A percentile compares a stretch with the other conserved stretches of the same genome.
Conservation (phyloP, 2,113 vertebrate genomes). For the Menura novaehollandiae region DNA sequence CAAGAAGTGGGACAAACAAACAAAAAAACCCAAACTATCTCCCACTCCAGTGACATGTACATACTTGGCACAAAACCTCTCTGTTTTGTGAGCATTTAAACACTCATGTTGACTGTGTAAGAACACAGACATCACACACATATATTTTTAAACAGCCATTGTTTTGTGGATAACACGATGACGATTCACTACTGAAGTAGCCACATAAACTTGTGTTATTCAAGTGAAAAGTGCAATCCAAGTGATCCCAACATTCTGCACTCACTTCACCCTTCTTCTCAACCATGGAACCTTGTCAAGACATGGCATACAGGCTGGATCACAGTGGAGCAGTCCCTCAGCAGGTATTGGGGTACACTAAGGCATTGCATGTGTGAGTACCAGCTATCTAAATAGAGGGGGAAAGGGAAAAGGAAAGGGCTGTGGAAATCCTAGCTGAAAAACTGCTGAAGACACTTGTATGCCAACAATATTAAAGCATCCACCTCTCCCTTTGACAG, state of each 20-base stretch:
- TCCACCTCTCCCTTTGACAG: not conserved
- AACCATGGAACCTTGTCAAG: not conserved
- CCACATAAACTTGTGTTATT: not conserved
- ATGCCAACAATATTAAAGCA: not conserved
- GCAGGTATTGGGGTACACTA: not conserved
- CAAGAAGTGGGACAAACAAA: not conserved
- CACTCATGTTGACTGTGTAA: not conserved
- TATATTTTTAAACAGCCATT: not conserved
- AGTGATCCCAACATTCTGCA: not conserved
- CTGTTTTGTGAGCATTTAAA: not conserved
- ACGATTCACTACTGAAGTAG: not conserved
- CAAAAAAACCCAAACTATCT: not conserved
- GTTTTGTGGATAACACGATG: accelerated
- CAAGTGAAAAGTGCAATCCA: not conserved
- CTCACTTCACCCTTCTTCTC: not conserved
- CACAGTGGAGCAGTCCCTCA: not conserved
- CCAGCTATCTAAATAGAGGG: not conserved
- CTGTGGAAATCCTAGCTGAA: not conserved
- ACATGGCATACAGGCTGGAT: not conserved
- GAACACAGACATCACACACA: accelerated
- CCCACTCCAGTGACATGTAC: not conserved
- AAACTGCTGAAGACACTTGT: not conserved
- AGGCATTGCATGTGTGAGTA: accelerated
- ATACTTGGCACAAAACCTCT: not conserved
- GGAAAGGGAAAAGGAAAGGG: not conserved